These are phyloP conservation scores for Pseudolycoriella hygida DNA, from an alignment of 2,888 invertebrate species.

Conservation along the genomic window DNA sequence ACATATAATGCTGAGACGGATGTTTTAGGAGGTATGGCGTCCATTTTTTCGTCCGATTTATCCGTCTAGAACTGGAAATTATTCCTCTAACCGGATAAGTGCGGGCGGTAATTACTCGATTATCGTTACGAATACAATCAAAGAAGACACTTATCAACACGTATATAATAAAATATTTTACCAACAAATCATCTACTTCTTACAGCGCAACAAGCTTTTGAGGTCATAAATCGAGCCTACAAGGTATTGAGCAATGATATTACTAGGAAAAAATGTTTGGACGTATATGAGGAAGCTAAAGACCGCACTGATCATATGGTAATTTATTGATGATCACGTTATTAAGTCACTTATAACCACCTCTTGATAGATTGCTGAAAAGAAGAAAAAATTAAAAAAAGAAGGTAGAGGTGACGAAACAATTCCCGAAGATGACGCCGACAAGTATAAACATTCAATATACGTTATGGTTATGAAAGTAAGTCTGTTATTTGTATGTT, in stretches of 20 bases:
- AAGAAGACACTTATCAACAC: too few relatives aligned
- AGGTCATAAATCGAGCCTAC: conserved; percentile 88
- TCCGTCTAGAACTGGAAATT: too few relatives aligned
- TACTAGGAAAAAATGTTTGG: conserved; percentile 81
- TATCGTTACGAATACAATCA: too few relatives aligned
- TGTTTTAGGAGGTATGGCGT: too few relatives aligned
- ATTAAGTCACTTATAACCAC: neutral
- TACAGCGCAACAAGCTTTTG: conserved; percentile 73
- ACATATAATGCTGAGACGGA: too few relatives aligned
- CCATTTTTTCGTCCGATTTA: too few relatives aligned
- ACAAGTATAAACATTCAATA: conserved; percentile 76
- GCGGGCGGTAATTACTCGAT: too few relatives aligned
- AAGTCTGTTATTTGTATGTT: conserved; percentile 20
- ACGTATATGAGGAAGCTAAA: conserved; percentile 94
- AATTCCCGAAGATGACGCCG: conserved; percentile 77
- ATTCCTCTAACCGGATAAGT: too few relatives aligned
- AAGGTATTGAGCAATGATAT: conserved; percentile 91
- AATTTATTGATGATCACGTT: conserved; percentile 15
- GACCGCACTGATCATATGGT: conserved; percentile 87
- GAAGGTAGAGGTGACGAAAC: conserved; percentile 57
- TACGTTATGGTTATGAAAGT: conserved; percentile 99
- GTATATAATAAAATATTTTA: too few relatives aligned
- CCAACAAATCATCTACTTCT: too few relatives aligned
- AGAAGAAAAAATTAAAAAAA: conserved; percentile 84
- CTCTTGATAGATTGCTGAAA: conserved; percentile 59